Percentiles rank a stretch among this genome's conserved stretches.
Evolutionary conservation across 2,888 invertebrate genomes (phyloP).

Genomic region (Megamerina dolium): DNA sequence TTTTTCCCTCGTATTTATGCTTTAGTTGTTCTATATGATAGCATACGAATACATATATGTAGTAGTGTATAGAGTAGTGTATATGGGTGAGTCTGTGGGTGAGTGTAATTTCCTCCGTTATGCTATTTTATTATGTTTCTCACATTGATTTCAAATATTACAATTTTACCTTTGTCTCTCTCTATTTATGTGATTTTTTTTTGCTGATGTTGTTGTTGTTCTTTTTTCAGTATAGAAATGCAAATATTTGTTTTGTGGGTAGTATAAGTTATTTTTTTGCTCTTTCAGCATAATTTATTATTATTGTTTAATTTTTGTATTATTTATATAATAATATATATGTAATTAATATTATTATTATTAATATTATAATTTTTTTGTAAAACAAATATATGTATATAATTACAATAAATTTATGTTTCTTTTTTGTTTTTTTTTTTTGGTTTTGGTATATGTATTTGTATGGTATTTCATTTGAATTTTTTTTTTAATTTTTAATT

Average conservation of each 20-base stretch:
- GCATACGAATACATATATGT: too few species aligned
- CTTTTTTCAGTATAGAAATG: slow-evolving; percentile 11
- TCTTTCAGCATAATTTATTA: slow-evolving; percentile 4
- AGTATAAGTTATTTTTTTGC: slow-evolving; percentile 11
- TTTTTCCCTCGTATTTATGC: too few species aligned
- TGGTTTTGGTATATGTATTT: too few species aligned
- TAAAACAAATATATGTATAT: slow-evolving; percentile 10
- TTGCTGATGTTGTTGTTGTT: neutral
- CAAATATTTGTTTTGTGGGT: slow-evolving; percentile 8
- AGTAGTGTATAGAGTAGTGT: too few species aligned
- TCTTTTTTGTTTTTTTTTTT: neutral
- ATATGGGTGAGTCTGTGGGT: too few species aligned
- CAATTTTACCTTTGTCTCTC: neutral
- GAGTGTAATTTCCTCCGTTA: too few species aligned
- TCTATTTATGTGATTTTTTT: neutral
- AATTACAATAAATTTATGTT: neutral
- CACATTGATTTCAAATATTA: neutral
- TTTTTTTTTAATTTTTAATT: slow-evolving; percentile 4
- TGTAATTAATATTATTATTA: slow-evolving; percentile 6
- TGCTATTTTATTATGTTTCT: neutral
- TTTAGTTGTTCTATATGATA: too few species aligned
- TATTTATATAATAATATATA: slow-evolving; percentile 8
- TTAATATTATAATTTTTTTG: slow-evolving; percentile 1
- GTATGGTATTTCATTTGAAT: too few species aligned
- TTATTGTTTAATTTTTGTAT: neutral